Evolutionary conservation across 2,888 invertebrate genomes (phyloP), one percentile per base, ranked within the genome.

Genomic region (Spialia ferax): DNA sequence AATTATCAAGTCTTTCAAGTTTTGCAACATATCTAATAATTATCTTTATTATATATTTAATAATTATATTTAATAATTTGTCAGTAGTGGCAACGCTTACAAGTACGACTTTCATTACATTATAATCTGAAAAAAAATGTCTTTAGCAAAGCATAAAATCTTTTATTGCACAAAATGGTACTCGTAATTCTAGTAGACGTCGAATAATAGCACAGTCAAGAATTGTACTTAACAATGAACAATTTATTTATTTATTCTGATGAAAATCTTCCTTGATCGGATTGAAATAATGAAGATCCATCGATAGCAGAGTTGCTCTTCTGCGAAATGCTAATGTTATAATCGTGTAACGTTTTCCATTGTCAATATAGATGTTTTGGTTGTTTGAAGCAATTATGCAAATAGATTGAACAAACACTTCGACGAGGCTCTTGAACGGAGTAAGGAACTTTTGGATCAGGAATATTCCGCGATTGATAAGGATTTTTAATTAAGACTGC

Each of bases 311-410:
- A 59, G n/a, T 11, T 10, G 57, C 57, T 59, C 22, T 57, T 15
- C 23, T 1, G 52, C 23, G 18, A 52, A 52, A 52, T 52, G 52
- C 22, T 52, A 52, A 52, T 52, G 18, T 23, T 23, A 23, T 52
- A 52, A 52, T 23, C 52, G 52, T n/a, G 42, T 35, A 57, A 32
- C 38, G 38, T 57, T 35, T 35, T 38, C 13, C 35, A 66, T 63
- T 50, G 61, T 69, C 70, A 70, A 69, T 68, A 68, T 23, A 59
- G 65, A 60, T 48, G 63, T 55, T 64, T 38, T 61, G 68, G 60
- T 52, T 68, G 70, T 63, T 68, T 59, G 60, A 59, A 72, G 66
- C 71, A 75, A 75, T 75, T 75, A 75, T 75, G 74, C 71, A 74
- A 75, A 75, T 73, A 63, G 62, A 50, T 66, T n/a, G 59, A 35